phyloP scores from a whole-genome alignment of 2,888 invertebrate species.

The Sminthurinus aureus region DNA sequence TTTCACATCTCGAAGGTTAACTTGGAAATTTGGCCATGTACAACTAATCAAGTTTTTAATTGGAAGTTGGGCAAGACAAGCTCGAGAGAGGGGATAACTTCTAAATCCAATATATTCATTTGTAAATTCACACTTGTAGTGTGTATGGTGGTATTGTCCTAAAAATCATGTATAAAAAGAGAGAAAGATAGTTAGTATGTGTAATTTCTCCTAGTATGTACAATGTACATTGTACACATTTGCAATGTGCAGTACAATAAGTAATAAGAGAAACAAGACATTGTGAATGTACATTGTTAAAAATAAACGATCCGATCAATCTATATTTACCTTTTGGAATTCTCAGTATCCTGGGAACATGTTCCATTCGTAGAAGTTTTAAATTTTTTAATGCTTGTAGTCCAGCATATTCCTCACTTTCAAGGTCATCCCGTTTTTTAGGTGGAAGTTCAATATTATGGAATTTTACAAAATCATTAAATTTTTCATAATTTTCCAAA shows the following conservation, averaged over 20 bases:
- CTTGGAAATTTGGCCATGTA: constrained; percentile 50
- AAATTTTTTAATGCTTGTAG: constrained; percentile 48
- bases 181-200: background rate
- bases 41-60: constrained; percentile 40
- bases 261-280: too few relatives aligned
- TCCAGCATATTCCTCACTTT: constrained; percentile 45
- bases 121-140: constrained; percentile 48
- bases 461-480: constrained; percentile 52
- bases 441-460: constrained; percentile 55
- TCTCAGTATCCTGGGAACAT: constrained; percentile 51
- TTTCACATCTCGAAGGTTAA: constrained; percentile 22
- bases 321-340: constrained; percentile 47
- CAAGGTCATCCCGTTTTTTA: constrained; percentile 30
- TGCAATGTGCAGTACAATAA: too few relatives aligned
- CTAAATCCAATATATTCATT: constrained; percentile 47
- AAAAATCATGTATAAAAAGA: background rate
- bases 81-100: constrained; percentile 47
- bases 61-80: constrained; percentile 45
- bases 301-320: background rate
- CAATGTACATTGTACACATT: too few relatives aligned
- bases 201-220: background rate
- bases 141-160: constrained; percentile 46
- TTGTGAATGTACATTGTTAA: background rate
- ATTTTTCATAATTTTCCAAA: constrained; percentile 49
- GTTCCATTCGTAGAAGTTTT: constrained; percentile 51